Conservation (phyloP, 1,140 invertebrate genomes). For the Hesperophylax magnus region DNA sequence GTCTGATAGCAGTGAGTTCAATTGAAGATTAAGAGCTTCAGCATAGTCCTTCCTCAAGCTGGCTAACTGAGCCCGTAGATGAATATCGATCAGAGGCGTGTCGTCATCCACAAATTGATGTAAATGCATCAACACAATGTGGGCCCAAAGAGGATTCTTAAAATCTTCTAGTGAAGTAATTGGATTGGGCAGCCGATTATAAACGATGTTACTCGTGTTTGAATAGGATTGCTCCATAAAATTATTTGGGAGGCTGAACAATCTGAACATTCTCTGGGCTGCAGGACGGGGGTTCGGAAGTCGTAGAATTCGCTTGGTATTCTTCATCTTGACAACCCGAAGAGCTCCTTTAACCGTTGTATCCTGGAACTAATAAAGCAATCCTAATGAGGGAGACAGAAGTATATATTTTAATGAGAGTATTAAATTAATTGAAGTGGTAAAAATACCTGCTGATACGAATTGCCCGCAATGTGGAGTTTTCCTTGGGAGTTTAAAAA, state of each 20-base stretch:
- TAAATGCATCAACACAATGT: conserved; percentile 30
- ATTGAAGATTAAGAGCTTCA: conserved; percentile 52
- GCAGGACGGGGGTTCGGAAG: conserved; percentile 61
- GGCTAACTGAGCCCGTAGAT: conserved; percentile 47
- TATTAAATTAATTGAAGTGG: too few relatives aligned
- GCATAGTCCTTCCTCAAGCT: conserved; percentile 47
- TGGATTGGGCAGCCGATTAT: conserved; percentile 46
- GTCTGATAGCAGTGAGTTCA: conserved; percentile 40
- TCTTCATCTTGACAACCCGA: conserved; percentile 68
- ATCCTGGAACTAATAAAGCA: conserved; percentile 46
- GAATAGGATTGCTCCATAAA: conserved; percentile 15
- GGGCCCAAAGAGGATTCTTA: conserved; percentile 48
- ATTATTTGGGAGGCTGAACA: conserved; percentile 26
- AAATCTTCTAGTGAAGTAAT: conserved; percentile 41
- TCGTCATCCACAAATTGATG: conserved; percentile 54
- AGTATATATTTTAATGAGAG: too few relatives aligned
- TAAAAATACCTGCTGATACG: conserved; percentile 58
- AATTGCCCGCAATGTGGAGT: conserved; percentile 78
- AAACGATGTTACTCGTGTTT: background rate
- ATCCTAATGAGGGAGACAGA: background rate
- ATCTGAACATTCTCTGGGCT: conserved; percentile 45
- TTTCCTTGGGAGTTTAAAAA: conserved; percentile 73
- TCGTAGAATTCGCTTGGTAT: conserved; percentile 68
- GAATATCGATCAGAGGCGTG: conserved; percentile 52
- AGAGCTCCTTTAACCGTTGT: conserved; percentile 62